Evolutionary conservation across 2,888 invertebrate genomes (phyloP), one percentile per base, ranked within the genome.

Genomic region (Cryptocephalus primarius): DNA sequence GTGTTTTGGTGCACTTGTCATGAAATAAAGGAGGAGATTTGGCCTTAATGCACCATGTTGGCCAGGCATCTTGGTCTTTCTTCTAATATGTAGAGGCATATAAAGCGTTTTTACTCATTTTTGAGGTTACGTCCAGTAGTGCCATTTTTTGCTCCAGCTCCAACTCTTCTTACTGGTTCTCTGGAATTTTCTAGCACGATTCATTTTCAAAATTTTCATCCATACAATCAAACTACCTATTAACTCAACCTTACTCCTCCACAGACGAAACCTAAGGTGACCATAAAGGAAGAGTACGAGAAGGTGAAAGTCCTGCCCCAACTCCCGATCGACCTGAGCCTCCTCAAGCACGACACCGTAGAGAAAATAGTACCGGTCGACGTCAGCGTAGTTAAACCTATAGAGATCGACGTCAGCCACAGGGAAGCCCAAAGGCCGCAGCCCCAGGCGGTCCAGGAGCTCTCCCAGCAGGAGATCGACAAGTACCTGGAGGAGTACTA

Each of bases 321-420:
- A 8, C 47, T 63, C 33, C 64, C 66, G 8, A 46, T 65, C 8
- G 61, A 63, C 47, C 49, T 64, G 40, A 61, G 52, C 45, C 14
- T 62, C 8, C 43, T 64, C 1, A 59, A 59, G 33, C 47, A 48
- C 42, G 46, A 52, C 9, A 45, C 49, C 12, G 12, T 42, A 13
- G 58, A 61, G 39, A 55, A 60, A 49, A 45, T 63, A 10, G 52
- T 64, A 36, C 64, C 65, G 8, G 44, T 66, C 6, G 62, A 64
- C 45, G 56, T 64, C 0, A 59, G 57, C 14, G 45, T 55, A 8
- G 45, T 66, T 6, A 57, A 62, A 39, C 66, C 66, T 1, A 52
- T 64, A 2, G 64, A 66, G 54, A 55, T 64, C 41, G 54, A 58
- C 43, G 43, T 65, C 3, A 49, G 44, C 22, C 42, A 55, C 33